phyloP scores from a whole-genome alignment of 1,140 invertebrate genomes.

The Papilio xuthus region DNA sequence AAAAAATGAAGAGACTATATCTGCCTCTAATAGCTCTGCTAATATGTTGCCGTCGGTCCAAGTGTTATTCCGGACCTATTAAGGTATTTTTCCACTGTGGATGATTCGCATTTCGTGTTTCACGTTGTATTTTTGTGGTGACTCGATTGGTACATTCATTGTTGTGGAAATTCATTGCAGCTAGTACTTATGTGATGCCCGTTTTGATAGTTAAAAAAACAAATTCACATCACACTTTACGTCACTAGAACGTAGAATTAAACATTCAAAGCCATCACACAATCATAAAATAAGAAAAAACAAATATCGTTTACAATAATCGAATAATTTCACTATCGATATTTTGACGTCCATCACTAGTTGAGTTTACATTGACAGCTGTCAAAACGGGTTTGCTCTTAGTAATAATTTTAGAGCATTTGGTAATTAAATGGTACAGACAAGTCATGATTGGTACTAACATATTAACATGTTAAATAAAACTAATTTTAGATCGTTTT shows the following conservation, averaged over 20 bases:
- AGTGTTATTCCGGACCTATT: slow-evolving; percentile 35
- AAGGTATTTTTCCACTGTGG: slow-evolving; percentile 34
- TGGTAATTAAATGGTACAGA: background rate
- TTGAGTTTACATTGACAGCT: background rate
- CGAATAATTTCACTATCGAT: background rate
- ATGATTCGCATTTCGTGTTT: slow-evolving; percentile 23
- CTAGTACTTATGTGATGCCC: slow-evolving; percentile 6
- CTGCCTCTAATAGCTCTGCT: slow-evolving; percentile 38
- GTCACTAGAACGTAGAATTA: background rate
- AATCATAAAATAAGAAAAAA: no score
- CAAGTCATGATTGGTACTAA: background rate
- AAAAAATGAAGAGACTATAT: slow-evolving; percentile 39
- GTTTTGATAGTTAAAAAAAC: slow-evolving; percentile 15
- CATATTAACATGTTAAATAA: background rate
- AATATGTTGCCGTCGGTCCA: slow-evolving; percentile 38
- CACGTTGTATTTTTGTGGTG: slow-evolving; percentile 34
- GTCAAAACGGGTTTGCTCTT: slow-evolving; percentile 16
- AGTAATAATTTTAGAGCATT: background rate
- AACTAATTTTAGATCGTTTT: background rate
- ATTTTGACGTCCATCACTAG: background rate
- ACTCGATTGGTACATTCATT: slow-evolving; percentile 32
- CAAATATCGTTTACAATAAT: no score
- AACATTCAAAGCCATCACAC: background rate
- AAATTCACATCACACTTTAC: background rate
- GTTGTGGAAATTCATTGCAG: slow-evolving; percentile 19